phyloP scores from a whole-genome alignment of 2,888 invertebrate species.

The Herminia tarsipennalis region DNA sequence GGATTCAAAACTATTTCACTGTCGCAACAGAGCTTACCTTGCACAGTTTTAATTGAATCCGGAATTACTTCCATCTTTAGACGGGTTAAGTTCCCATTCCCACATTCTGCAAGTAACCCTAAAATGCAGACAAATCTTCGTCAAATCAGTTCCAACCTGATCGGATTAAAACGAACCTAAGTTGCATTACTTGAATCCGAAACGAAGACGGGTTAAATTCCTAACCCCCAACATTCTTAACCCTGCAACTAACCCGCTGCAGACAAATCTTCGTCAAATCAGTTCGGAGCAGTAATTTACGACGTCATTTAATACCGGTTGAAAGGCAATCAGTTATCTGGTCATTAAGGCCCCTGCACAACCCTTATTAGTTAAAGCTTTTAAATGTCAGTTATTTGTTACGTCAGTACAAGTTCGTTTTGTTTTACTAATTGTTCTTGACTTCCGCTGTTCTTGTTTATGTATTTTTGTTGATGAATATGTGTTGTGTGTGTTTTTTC shows the following conservation, averaged over 20 bases:
- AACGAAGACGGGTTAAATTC: too few species aligned
- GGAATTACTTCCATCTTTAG: too few species aligned
- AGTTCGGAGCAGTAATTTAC: slow-evolving; percentile 51
- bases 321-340: slow-evolving; percentile 54
- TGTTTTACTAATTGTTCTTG: slow-evolving; percentile 22
- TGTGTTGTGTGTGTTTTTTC: background rate
- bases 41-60: too few species aligned
- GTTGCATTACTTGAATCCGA: too few species aligned
- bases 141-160: too few species aligned
- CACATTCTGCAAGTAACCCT: too few species aligned
- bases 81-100: too few species aligned
- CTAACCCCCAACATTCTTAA: too few species aligned
- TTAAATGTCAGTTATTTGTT: slow-evolving; percentile 35
- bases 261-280: slow-evolving; percentile 46
- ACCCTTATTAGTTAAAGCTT: slow-evolving; percentile 41
- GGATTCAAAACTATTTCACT: too few species aligned
- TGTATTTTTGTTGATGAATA: background rate
- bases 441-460: slow-evolving; percentile 8
- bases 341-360: slow-evolving; percentile 41
- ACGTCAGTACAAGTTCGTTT: slow-evolving; percentile 16
- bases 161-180: too few species aligned
- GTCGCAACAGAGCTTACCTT: too few species aligned
- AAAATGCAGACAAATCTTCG: slow-evolving; percentile 39
- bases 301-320: slow-evolving; percentile 55
- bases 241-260: slow-evolving; percentile 2